Evolutionary conservation across 2,113 vertebrate genomes (phyloP).

Genomic region (Tychaedon coryphoeus): DNA sequence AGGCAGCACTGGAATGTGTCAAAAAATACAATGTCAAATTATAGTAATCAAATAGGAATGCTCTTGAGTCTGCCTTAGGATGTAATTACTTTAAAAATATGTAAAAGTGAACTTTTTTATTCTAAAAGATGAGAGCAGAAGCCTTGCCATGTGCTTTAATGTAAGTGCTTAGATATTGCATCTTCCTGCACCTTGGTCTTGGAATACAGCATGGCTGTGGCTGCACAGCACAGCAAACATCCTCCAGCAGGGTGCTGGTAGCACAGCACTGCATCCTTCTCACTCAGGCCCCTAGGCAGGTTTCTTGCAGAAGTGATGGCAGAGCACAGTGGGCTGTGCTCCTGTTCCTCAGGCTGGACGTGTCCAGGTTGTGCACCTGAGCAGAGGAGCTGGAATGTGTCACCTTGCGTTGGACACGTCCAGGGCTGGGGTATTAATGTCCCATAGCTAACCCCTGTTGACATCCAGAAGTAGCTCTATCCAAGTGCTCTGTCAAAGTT

Average conservation of each 20-base stretch:
- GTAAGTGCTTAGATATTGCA: neutral
- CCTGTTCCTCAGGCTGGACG: neutral
- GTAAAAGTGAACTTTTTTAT: neutral
- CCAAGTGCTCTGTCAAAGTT: neutral
- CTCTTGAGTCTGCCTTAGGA: neutral
- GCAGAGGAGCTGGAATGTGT: neutral
- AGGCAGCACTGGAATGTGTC: neutral
- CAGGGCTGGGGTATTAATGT: neutral
- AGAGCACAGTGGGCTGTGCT: neutral
- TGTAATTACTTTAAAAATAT: neutral
- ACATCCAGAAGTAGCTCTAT: neutral
- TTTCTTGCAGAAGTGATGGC: neutral
- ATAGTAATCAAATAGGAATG: neutral
- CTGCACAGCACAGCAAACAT: neutral
- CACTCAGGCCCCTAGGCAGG: neutral
- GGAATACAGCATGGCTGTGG: neutral
- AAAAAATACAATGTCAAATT: neutral
- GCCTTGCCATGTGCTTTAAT: neutral
- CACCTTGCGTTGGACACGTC: rapidly evolving
- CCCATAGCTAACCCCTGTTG: neutral
- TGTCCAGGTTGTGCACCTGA: neutral
- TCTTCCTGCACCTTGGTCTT: neutral
- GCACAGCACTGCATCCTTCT: neutral
- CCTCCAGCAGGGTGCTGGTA: neutral
- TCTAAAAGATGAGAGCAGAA: neutral